Evolutionary conservation across 2,797 vertebrate genomes (phyloP), one percentile per base, ranked within the genome.

Genomic region (Parotocinclus haroldoi): DNA sequence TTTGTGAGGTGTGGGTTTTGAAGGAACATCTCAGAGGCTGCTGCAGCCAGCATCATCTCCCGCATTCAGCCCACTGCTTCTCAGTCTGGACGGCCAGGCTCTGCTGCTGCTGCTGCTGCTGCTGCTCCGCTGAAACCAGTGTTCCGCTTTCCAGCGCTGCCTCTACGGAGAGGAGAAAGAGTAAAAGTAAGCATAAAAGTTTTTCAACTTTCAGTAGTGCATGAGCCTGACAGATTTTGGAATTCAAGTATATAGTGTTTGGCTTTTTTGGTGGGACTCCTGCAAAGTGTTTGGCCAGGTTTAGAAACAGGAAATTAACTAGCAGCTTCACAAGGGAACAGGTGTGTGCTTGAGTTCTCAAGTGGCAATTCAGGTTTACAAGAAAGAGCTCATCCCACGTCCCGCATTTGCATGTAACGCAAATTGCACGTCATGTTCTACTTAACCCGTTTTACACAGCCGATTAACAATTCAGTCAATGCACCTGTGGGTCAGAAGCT

Each of bases 11-110:
- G 58, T 10, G 42, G 36, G 61, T 66, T 61, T 63, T 46, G 54
- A 56, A 37, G 57, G 68, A 78, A 69, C 45, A 68, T 71, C 58
- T 78, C 18, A 72, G 71, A 69, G 72, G 65, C 66, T 55, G 50
- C 56, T n/a, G 10, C 18, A 59, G 10, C 38, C 56, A 61, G 64
- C 49, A 66, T 66, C 63, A 63, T 36, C 59, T 63, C 56, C 64
- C 48, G 46, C 11, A 55, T 12, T 50, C 58, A 48, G 51, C 27
- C 27, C 58, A 52, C 56, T 14, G 46, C 52, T 18, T 49, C 52
- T 63, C 53, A 58, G n/a, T 55, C 63, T 10, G 56, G 51, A 63
- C 58, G 9, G 50, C 36, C 48, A 46, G 51, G 61, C 51, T 50
- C 19, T 42, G 17, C 56, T 59, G 14, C 9, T n/a, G 37, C 36